phyloP scores from a whole-genome alignment of 2,888 invertebrate species.

The Scrobipalpa atriplicella region DNA sequence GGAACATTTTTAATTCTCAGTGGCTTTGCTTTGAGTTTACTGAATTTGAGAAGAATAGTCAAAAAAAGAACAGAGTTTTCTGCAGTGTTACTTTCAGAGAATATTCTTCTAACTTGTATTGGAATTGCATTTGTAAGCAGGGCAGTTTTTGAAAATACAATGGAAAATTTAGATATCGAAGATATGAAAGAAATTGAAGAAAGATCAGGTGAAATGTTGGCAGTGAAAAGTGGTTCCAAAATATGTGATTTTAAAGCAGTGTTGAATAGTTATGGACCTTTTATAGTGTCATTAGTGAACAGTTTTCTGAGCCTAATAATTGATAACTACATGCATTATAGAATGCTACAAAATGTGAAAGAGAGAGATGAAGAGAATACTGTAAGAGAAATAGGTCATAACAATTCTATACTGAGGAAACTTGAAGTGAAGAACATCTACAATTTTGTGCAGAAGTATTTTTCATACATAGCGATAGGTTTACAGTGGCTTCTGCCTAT shows the following conservation, averaged over 20 bases:
- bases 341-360: conserved; percentile 56
- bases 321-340: conserved; percentile 74
- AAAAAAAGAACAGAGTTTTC: conserved; percentile 52
- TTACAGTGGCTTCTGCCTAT: conserved; percentile 70
- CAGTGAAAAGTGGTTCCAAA: conserved; percentile 37
- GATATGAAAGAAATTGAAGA: conserved; percentile 57
- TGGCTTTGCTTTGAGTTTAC: conserved; percentile 64
- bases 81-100: conserved; percentile 68
- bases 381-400: conserved; percentile 52
- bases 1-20: conserved; percentile 65
- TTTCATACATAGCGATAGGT: conserved; percentile 57
- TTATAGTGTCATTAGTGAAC: conserved; percentile 69
- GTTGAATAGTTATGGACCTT: conserved; percentile 66
- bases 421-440: conserved; percentile 39
- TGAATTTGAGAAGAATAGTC: conserved; percentile 63
- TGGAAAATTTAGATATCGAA: conserved; percentile 49
- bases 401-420: conserved; percentile 35
- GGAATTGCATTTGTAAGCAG: conserved; percentile 65
- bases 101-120: conserved; percentile 65
- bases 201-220: conserved; percentile 44
- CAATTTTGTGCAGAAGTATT: conserved; percentile 58
- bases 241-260: conserved; percentile 59
- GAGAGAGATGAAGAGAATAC: conserved; percentile 57
- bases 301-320: conserved; percentile 70
- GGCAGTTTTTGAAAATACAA: conserved; percentile 52